Evolutionary conservation across 2,113 vertebrate genomes (phyloP).

Genomic region (Hippocampus guttulatus): DNA sequence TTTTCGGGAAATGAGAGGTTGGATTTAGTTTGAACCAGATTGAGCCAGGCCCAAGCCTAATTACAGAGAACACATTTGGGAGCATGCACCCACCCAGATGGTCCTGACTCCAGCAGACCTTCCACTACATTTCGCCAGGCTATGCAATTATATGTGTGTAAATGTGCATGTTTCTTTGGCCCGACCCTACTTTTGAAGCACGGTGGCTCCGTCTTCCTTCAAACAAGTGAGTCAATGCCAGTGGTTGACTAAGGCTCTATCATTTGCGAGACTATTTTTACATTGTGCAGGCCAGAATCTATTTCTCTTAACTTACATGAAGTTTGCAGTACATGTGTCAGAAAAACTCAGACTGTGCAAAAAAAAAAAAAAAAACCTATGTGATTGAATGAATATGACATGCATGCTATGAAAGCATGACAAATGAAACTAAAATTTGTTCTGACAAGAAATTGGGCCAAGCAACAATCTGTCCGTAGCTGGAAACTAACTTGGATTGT

Average conservation of each 20-base stretch:
- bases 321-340: not conserved
- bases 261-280: conserved; percentile 71
- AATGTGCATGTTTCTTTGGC: conserved; percentile 18
- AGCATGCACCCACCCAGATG: conserved; percentile 52
- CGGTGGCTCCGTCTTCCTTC: conserved; percentile 59
- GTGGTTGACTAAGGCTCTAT: conserved; percentile 74
- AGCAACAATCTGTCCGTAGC: not conserved
- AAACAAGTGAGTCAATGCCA: conserved; percentile 57
- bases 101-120: conserved; percentile 44
- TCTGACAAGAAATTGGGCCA: not conserved
- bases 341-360: not conserved
- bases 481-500: not conserved
- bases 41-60: conserved; percentile 55
- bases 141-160: conserved; percentile 13
- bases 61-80: conserved; percentile 68
- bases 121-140: conserved; percentile 16
- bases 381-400: conserved; percentile 9
- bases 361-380: not conserved
- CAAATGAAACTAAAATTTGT: not conserved
- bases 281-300: conserved; percentile 2
- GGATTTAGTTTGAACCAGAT: conserved; percentile 57
- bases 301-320: conserved; percentile 19
- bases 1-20: conserved; percentile 58
- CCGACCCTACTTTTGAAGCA: conserved; percentile 23
- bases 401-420: not conserved